phyloP scores from a whole-genome alignment of 1,140 invertebrate genomes.

The Lerema accius region DNA sequence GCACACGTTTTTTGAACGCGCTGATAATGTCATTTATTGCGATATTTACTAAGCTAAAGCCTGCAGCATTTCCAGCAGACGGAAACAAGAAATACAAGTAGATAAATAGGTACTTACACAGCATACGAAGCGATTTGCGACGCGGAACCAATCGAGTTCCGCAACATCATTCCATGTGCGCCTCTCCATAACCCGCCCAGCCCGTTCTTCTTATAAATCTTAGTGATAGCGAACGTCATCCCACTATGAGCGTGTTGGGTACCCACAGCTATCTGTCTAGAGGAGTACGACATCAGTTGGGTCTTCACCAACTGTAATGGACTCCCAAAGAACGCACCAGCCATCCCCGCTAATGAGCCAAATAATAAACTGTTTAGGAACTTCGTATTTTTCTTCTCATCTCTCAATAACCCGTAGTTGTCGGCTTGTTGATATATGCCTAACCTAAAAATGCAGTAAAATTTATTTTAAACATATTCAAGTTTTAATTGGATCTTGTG shows the following conservation, averaged over 20 bases:
- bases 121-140: slow-evolving; percentile 77
- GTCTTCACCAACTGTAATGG: slow-evolving; percentile 95
- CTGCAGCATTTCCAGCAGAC: too few species aligned
- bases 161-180: slow-evolving; percentile 85
- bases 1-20: too few species aligned
- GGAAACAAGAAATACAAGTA: too few species aligned
- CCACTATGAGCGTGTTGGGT: slow-evolving; percentile 92
- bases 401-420: slow-evolving; percentile 71
- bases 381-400: slow-evolving; percentile 70
- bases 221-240: slow-evolving; percentile 86
- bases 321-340: slow-evolving; percentile 80
- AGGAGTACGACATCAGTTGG: slow-evolving; percentile 93
- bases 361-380: slow-evolving; percentile 74
- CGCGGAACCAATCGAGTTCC: slow-evolving; percentile 83
- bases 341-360: slow-evolving; percentile 72
- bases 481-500: too few species aligned
- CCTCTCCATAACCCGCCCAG: slow-evolving; percentile 90
- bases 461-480: too few species aligned
- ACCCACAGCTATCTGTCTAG: slow-evolving; percentile 92
- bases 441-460: slow-evolving; percentile 74
- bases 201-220: slow-evolving; percentile 89
- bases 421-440: slow-evolving; percentile 81
- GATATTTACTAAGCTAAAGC: too few species aligned
- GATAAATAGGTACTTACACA: slow-evolving; percentile 78
- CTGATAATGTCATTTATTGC: too few species aligned